These are phyloP conservation scores for Alces alces DNA, from an alignment of 2,113 vertebrate species.

Conservation along the genomic window DNA sequence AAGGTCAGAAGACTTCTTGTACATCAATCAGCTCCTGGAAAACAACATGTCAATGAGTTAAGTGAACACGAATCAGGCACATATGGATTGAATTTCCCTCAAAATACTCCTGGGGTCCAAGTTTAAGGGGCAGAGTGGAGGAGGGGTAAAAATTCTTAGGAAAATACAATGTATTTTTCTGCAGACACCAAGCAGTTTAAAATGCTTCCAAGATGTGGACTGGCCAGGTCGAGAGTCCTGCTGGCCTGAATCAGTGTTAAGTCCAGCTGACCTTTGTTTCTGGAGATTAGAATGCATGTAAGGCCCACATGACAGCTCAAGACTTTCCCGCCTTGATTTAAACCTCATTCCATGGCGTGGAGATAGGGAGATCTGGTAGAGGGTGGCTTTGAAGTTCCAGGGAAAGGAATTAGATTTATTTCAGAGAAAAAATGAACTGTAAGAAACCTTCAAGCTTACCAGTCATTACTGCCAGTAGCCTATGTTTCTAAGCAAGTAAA, in stretches of 20 bases:
- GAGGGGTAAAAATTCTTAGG: constrained; percentile 53
- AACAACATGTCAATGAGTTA: constrained; percentile 78
- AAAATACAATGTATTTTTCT: constrained; percentile 10
- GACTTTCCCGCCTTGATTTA: constrained; percentile 31
- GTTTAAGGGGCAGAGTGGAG: constrained; percentile 51
- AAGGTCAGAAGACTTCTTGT: constrained; percentile 77
- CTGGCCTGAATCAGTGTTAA: not conserved
- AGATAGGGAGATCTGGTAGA: not conserved
- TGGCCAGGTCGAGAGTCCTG: not conserved
- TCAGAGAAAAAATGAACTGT: constrained; percentile 38
- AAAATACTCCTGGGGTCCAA: constrained; percentile 72
- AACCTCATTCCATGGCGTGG: not conserved
- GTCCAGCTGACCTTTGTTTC: constrained; percentile 27
- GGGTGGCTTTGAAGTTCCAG: constrained; percentile 32
- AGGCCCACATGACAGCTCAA: not conserved
- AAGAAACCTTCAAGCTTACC: constrained; percentile 34
- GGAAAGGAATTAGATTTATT: constrained; percentile 46
- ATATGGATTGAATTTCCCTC: constrained; percentile 77
- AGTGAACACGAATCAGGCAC: constrained; percentile 75
- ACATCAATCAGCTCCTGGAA: constrained; percentile 77
- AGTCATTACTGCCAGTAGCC: not conserved
- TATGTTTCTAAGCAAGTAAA: constrained; percentile 35
- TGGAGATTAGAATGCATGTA: not conserved
- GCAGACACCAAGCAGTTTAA: constrained; percentile 34
- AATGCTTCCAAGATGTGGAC: constrained; percentile 31